phyloP scores from a whole-genome alignment of 2,888 invertebrate species.

The Macaria notata region DNA sequence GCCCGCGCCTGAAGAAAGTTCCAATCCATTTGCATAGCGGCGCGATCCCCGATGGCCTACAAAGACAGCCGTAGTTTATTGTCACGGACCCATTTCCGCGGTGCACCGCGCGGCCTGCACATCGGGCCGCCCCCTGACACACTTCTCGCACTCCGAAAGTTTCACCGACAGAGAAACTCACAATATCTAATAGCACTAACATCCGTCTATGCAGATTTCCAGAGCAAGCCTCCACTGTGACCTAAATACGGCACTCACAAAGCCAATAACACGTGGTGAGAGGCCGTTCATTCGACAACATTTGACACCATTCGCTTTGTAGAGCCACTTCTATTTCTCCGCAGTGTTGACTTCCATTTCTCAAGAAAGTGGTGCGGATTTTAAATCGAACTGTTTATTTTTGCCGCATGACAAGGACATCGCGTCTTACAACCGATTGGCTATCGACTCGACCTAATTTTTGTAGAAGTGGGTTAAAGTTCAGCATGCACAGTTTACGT shows the following conservation, averaged over 20 bases:
- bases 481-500: slow-evolving; percentile 15
- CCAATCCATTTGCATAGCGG: slow-evolving; percentile 73
- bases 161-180: slow-evolving; percentile 79
- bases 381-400: slow-evolving; percentile 3
- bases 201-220: slow-evolving; percentile 81
- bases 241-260: slow-evolving; percentile 69
- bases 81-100: slow-evolving; percentile 76
- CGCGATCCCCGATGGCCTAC: slow-evolving; percentile 71
- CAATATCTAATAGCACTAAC: slow-evolving; percentile 76
- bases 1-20: slow-evolving; percentile 74
- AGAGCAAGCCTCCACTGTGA: slow-evolving; percentile 72
- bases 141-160: slow-evolving; percentile 76
- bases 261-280: slow-evolving; percentile 57
- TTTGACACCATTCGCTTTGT: slow-evolving; percentile 37
- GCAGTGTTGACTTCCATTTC: not conserved
- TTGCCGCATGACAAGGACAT: slow-evolving; percentile 25
- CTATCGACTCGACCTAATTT: slow-evolving; percentile 21
- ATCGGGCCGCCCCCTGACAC: slow-evolving; percentile 61
- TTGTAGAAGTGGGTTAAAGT: slow-evolving; percentile 28
- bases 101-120: slow-evolving; percentile 60
- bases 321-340: slow-evolving; percentile 14
- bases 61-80: slow-evolving; percentile 76
- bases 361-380: slow-evolving; percentile 5
- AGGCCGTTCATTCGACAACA: slow-evolving; percentile 43
- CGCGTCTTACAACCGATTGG: slow-evolving; percentile 16